These are phyloP conservation scores for Tympanoctomys barrerae DNA, from an alignment of 2,797 vertebrate species.

Conservation along the genomic window DNA sequence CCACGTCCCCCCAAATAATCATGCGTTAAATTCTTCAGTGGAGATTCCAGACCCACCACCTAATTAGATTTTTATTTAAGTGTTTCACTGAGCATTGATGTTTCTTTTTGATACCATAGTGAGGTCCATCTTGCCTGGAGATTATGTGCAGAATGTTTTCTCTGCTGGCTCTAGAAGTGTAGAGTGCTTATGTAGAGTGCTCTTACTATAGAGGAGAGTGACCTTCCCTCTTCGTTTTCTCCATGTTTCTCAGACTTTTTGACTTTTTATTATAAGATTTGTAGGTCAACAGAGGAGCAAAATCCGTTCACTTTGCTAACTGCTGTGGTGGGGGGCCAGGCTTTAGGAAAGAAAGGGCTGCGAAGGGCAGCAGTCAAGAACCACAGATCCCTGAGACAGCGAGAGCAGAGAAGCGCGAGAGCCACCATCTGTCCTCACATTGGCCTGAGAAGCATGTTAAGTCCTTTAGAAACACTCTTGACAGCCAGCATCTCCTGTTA, in stretches of 20 bases:
- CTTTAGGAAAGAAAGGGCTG: neutral
- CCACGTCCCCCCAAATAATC: neutral
- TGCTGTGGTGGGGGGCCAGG: neutral
- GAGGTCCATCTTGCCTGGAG: neutral
- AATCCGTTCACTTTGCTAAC: neutral
- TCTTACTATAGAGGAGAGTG: neutral
- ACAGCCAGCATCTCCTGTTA: neutral
- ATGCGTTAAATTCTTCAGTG: neutral
- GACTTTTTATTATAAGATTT: conserved; percentile 45
- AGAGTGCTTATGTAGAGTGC: neutral
- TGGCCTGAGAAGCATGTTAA: neutral
- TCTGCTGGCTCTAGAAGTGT: conserved; percentile 20
- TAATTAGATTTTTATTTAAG: neutral
- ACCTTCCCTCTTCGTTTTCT: neutral
- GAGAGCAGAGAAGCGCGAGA: neutral
- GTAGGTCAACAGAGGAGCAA: conserved; percentile 35
- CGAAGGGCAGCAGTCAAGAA: neutral
- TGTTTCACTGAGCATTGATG: neutral
- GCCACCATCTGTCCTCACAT: neutral
- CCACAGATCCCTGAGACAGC: neutral
- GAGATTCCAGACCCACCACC: neutral
- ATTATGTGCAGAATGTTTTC: conserved; percentile 24
- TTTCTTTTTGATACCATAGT: neutral
- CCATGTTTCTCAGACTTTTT: neutral
- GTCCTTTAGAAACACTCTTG: conserved; percentile 31